Percentiles rank a stretch among this genome's conserved stretches.
Evolutionary conservation across 2,888 invertebrate species (phyloP).

Genomic region (Neria commutata): DNA sequence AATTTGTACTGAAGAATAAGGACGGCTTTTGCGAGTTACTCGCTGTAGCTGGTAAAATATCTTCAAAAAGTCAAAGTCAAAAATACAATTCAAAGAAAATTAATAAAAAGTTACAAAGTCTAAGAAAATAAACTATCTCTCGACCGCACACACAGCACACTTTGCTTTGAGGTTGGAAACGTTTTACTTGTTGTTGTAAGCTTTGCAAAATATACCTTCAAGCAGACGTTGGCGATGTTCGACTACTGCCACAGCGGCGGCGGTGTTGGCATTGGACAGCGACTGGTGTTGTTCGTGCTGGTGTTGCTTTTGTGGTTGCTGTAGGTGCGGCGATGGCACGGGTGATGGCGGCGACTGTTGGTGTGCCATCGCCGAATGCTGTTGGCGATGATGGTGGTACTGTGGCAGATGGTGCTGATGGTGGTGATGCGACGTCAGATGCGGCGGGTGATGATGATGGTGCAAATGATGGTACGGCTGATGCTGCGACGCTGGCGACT

Average conservation of each 20-base stretch:
- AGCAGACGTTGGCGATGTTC: slow-evolving; percentile 61
- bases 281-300: slow-evolving; percentile 39
- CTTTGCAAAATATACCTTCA: slow-evolving; percentile 60
- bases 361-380: slow-evolving; percentile 32
- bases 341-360: slow-evolving; percentile 34
- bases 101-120: slow-evolving; percentile 8
- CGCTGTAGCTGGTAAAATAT: slow-evolving; percentile 10
- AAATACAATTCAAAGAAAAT: slow-evolving; percentile 17
- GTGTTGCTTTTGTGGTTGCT: slow-evolving; percentile 30
- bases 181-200: slow-evolving; percentile 29
- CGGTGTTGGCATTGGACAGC: slow-evolving; percentile 41
- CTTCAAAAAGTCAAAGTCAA: slow-evolving; percentile 24
- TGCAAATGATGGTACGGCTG: slow-evolving; percentile 40
- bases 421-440: slow-evolving; percentile 37
- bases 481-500: slow-evolving; percentile 36
- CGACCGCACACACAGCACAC: slow-evolving; percentile 13
- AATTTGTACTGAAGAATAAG: too few relatives aligned
- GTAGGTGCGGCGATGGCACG: slow-evolving; percentile 31
- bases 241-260: slow-evolving; percentile 51
- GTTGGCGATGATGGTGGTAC: slow-evolving; percentile 37
- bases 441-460: slow-evolving; percentile 32
- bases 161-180: slow-evolving; percentile 29
- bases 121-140: slow-evolving; percentile 9
- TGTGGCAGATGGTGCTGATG: slow-evolving; percentile 36
- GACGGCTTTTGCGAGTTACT: too few relatives aligned